phyloP scores from a whole-genome alignment of 2,797 vertebrate species.

The Todus mexicanus region DNA sequence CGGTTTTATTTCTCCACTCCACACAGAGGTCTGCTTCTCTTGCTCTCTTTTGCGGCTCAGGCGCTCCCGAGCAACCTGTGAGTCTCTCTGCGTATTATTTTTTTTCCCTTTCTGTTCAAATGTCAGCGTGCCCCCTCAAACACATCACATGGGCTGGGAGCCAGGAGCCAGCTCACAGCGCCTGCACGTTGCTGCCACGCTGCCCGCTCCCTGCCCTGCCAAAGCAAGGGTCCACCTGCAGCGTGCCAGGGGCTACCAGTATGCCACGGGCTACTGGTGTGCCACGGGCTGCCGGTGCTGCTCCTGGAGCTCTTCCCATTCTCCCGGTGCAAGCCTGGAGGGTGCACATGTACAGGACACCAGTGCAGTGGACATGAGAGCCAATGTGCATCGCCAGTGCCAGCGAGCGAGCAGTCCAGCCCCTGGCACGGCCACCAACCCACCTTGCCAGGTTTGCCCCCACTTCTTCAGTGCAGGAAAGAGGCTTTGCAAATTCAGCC shows the following conservation, averaged over 20 bases:
- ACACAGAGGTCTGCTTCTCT: not conserved
- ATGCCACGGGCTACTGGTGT: not conserved
- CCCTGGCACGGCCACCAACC: not conserved
- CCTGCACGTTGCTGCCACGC: not conserved
- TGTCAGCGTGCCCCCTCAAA: slow-evolving; percentile 9
- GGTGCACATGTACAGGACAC: fast-evolving
- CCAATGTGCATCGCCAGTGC: not conserved
- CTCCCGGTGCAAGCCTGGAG: not conserved
- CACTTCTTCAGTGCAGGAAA: not conserved
- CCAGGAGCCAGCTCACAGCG: not conserved
- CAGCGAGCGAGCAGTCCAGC: not conserved
- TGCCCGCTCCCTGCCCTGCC: not conserved
- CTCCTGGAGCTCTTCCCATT: fast-evolving
- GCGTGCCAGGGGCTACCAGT: not conserved
- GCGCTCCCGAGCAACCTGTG: not conserved
- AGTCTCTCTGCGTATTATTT: not conserved
- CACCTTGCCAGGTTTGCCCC: not conserved
- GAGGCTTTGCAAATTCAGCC: not conserved
- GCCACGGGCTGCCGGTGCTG: fast-evolving
- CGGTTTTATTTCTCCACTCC: not conserved
- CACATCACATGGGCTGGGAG: not conserved
- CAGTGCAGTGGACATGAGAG: not conserved
- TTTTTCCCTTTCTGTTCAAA: not conserved
- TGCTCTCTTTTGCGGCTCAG: not conserved
- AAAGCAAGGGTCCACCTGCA: not conserved